Percentiles rank a stretch among this genome's conserved stretches.
These are phyloP conservation scores for Riparia riparia DNA, from an alignment of 2,113 vertebrate genomes.

Conservation along the genomic window DNA sequence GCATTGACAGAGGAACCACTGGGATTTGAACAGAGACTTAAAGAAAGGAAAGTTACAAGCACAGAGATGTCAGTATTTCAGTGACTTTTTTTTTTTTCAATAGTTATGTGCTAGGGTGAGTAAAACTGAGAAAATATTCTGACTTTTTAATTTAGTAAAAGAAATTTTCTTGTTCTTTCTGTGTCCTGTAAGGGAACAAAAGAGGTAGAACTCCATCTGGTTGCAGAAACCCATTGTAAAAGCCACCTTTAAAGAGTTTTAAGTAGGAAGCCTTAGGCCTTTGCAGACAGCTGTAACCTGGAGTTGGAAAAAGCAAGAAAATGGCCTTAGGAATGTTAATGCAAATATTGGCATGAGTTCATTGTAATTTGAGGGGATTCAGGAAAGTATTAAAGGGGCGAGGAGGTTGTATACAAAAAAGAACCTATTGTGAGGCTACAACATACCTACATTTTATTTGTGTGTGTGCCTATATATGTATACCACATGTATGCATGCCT, in stretches of 20 bases:
- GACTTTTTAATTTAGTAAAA: not conserved
- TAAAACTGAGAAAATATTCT: not conserved
- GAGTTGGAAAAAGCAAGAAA: not conserved
- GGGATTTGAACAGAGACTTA: not conserved
- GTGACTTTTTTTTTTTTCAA: not conserved
- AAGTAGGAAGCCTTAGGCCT: not conserved
- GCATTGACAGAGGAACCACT: not conserved
- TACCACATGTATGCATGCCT: not conserved
- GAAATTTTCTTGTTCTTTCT: not conserved
- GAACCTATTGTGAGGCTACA: not conserved
- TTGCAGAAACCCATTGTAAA: slow-evolving; percentile 12
- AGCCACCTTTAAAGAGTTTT: not conserved
- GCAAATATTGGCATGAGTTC: slow-evolving; percentile 16
- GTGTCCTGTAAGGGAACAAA: not conserved
- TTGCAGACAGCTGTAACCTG: not conserved
- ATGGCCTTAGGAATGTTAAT: slow-evolving; percentile 5
- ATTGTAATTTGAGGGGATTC: slow-evolving; percentile 5
- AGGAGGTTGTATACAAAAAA: not conserved
- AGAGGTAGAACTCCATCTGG: not conserved
- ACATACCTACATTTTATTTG: not conserved
- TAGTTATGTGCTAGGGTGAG: not conserved
- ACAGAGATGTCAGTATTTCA: slow-evolving; percentile 6
- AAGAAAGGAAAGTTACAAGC: not conserved
- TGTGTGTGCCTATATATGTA: not conserved
- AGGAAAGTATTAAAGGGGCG: not conserved